Conservation (phyloP, 2,113 vertebrate species). For the Sterrhoptilus dennistouni region DNA sequence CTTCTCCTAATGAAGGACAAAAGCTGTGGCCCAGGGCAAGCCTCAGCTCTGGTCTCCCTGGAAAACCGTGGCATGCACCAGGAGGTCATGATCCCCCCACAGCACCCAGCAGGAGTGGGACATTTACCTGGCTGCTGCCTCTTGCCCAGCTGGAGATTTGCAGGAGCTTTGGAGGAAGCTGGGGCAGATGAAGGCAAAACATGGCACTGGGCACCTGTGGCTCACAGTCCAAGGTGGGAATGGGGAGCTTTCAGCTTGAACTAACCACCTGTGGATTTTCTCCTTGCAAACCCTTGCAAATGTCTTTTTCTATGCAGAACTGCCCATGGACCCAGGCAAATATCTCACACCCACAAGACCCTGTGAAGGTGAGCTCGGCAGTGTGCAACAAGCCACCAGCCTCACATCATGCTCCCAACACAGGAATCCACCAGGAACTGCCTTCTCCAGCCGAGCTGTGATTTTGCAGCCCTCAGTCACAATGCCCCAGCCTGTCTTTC, state of each 20-base stretch:
- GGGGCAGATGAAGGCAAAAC: background rate
- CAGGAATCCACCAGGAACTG: background rate
- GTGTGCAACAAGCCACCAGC: accelerated
- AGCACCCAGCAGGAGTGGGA: background rate
- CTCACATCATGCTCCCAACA: background rate
- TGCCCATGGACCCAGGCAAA: background rate
- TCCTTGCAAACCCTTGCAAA: background rate
- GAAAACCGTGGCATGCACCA: background rate
- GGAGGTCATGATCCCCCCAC: accelerated
- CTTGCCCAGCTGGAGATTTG: accelerated
- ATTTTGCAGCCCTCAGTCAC: background rate
- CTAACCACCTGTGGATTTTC: background rate
- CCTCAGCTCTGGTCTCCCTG: background rate
- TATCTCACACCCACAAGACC: background rate
- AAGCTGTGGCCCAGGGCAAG: background rate
- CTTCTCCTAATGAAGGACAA: slow-evolving; percentile 44
- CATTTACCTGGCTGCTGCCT: accelerated
- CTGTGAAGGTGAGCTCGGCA: accelerated
- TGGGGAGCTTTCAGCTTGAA: background rate
- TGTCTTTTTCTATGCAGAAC: background rate
- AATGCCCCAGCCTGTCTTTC: background rate
- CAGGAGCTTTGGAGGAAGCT: background rate
- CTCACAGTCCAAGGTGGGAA: background rate
- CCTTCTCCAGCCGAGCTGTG: background rate
- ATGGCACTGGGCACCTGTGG: accelerated